phyloP scores from a whole-genome alignment of 2,888 invertebrate species.

The Drosophila quinaria region DNA sequence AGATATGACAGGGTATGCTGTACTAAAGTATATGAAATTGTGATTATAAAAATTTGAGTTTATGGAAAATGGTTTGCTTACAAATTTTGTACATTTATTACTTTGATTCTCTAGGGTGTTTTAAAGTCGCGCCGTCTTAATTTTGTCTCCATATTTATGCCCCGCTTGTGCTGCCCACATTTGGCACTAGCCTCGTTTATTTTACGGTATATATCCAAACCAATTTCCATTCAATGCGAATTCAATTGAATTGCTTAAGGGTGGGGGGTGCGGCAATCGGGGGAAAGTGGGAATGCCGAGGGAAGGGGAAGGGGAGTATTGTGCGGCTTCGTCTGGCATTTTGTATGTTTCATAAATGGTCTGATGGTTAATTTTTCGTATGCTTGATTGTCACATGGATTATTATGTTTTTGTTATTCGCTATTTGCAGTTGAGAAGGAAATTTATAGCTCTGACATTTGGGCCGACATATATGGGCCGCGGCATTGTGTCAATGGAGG shows the following conservation, averaged over 20 bases:
- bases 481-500: conserved; percentile 55
- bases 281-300: background rate
- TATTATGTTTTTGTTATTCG: conserved; percentile 65
- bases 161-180: conserved; percentile 56
- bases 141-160: background rate
- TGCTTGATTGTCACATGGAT: conserved; percentile 72
- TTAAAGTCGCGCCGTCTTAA: background rate
- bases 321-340: conserved; percentile 72
- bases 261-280: background rate
- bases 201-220: conserved; percentile 54
- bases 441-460: conserved; percentile 75
- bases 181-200: conserved; percentile 68
- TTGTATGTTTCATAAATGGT: conserved; percentile 72
- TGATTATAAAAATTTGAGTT: background rate
- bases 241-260: conserved; percentile 68
- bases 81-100: background rate
- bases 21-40: background rate
- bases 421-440: conserved; percentile 43
- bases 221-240: conserved; percentile 78
- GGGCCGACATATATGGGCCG: conserved; percentile 70
- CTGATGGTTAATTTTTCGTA: conserved; percentile 75
- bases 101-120: conserved; percentile 30
- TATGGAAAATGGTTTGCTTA: background rate
- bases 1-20: background rate
- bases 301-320: conserved; percentile 12